Evolutionary conservation across 1,140 invertebrate genomes (phyloP).

Genomic region (Rhysida immarginata): DNA sequence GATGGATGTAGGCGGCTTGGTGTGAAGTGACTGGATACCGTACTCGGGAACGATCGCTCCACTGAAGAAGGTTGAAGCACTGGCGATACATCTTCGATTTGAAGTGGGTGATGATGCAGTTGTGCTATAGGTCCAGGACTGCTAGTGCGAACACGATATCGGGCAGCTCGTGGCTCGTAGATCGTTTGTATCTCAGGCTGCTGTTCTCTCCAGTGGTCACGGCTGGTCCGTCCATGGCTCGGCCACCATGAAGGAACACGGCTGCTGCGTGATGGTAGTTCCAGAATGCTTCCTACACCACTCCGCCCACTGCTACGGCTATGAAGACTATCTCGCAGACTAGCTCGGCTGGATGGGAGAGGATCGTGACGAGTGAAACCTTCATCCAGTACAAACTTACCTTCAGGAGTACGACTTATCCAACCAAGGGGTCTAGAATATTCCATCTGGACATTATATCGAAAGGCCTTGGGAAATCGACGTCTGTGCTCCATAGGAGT

Average conservation of each 20-base stretch:
- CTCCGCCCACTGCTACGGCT: constrained; percentile 19
- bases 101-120: constrained; percentile 45
- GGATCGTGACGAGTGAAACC: constrained; percentile 41
- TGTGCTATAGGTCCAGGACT: constrained; percentile 36
- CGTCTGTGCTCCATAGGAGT: constrained; percentile 15
- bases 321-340: constrained; percentile 68
- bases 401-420: constrained; percentile 54
- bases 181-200: constrained; percentile 8
- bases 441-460: constrained; percentile 23
- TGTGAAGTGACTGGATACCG: constrained; percentile 35
- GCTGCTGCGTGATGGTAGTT: neutral
- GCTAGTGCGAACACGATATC: constrained; percentile 41
- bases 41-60: constrained; percentile 52
- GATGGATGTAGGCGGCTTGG: constrained; percentile 41
- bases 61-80: constrained; percentile 61
- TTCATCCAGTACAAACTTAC: constrained; percentile 50
- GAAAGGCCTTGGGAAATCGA: constrained; percentile 16
- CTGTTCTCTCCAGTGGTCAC: constrained; percentile 1
- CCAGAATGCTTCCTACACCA: neutral
- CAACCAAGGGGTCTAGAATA: constrained; percentile 35
- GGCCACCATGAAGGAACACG: constrained; percentile 34
- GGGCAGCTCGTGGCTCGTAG: constrained; percentile 29
- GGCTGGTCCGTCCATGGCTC: constrained; percentile 14
- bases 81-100: constrained; percentile 66
- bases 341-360: constrained; percentile 46